phyloP scores from a whole-genome alignment of 1,140 invertebrate genomes.

The Bombus fervidus region DNA sequence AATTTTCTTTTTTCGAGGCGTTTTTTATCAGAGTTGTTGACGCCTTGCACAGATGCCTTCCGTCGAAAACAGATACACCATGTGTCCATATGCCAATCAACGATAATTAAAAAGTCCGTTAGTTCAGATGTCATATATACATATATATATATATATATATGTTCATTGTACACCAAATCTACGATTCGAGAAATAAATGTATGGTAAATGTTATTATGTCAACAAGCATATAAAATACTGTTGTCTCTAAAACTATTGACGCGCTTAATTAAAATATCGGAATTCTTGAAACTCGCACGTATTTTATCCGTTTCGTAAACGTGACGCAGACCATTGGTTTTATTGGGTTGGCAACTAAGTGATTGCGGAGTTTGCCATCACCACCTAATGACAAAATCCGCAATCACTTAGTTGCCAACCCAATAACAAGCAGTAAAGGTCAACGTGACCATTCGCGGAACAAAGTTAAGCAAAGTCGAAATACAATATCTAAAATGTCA shows the following conservation, averaged over 20 bases:
- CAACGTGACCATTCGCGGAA: not conserved
- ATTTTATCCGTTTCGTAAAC: too few relatives aligned
- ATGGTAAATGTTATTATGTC: not conserved
- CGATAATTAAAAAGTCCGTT: not conserved
- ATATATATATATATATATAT: too few relatives aligned
- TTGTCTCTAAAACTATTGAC: not conserved
- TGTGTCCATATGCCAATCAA: not conserved
- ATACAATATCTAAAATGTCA: not conserved
- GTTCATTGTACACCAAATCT: not conserved
- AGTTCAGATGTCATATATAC: not conserved
- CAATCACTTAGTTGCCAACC: too few relatives aligned
- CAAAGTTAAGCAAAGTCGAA: accelerated
- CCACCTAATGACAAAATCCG: too few relatives aligned
- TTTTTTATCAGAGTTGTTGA: not conserved
- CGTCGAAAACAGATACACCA: not conserved
- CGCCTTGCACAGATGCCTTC: not conserved
- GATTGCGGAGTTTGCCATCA: too few relatives aligned
- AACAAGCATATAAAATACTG: not conserved
- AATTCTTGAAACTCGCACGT: too few relatives aligned
- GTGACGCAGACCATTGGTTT: too few relatives aligned
- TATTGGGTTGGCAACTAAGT: too few relatives aligned
- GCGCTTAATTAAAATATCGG: not conserved
- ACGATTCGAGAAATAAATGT: not conserved
- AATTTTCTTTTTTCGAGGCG: not conserved
- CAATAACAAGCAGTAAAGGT: not conserved